Percentiles rank a stretch among this genome's conserved stretches.
Evolutionary conservation across 1,140 invertebrate species (phyloP).

Genomic region (Drosophila neocordata): DNA sequence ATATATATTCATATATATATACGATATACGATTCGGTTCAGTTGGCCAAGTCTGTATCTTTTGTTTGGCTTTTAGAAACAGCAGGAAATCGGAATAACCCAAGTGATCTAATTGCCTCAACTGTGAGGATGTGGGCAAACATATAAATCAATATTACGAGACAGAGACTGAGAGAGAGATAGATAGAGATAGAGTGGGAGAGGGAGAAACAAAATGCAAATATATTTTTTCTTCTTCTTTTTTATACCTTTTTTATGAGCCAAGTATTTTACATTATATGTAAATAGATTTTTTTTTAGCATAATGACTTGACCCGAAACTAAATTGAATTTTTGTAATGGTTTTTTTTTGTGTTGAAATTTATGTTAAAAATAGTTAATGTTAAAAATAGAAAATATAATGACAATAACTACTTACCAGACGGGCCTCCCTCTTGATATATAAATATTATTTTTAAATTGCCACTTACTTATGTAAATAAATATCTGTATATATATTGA

Average conservation of each 20-base stretch:
- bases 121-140: constrained; percentile 60
- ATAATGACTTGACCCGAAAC: background rate
- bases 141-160: constrained; percentile 6
- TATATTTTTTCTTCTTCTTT: constrained; percentile 44
- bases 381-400: background rate
- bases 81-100: constrained; percentile 79
- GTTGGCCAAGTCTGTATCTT: constrained; percentile 9
- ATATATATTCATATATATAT: background rate
- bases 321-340: background rate
- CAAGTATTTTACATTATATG: background rate
- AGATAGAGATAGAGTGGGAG: constrained; percentile 25
- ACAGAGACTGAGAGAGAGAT: background rate
- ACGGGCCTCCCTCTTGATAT: background rate
- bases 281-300: background rate
- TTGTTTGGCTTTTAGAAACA: constrained; percentile 51
- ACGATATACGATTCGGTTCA: constrained; percentile 31
- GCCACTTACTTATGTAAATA: constrained; percentile 5
- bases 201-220: constrained; percentile 32
- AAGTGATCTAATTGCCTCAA: constrained; percentile 72
- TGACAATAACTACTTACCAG: constrained; percentile 23
- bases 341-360: background rate
- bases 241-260: constrained; percentile 15
- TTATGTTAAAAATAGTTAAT: constrained; percentile 4
- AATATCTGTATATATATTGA: constrained; percentile 16
- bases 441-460: background rate